Percentiles rank a stretch among this genome's conserved stretches.
phyloP scores from a whole-genome alignment of 2,113 vertebrate genomes.

The Lophius piscatorius region DNA sequence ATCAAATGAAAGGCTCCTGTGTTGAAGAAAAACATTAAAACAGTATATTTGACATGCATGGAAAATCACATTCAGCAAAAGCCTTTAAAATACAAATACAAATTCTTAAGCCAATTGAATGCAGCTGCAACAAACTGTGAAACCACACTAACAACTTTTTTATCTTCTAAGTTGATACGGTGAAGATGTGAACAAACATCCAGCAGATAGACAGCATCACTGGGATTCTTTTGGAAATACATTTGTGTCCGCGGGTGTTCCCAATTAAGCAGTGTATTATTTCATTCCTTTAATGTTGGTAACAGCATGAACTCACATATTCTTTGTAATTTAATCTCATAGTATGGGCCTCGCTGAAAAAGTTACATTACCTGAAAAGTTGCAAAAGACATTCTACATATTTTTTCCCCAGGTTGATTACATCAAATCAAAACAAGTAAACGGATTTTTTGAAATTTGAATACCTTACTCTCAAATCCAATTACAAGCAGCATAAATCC shows the following conservation, averaged over 20 bases:
- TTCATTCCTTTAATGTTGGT: too few species aligned
- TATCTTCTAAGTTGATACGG: neutral
- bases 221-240: neutral
- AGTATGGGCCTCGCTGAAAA: too few species aligned
- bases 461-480: too few species aligned
- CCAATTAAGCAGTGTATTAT: too few species aligned
- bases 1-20: slow-evolving; percentile 44
- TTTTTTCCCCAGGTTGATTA: too few species aligned
- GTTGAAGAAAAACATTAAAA: slow-evolving; percentile 15
- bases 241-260: neutral
- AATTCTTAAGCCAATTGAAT: neutral
- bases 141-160: neutral
- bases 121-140: neutral
- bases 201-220: neutral
- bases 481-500: too few species aligned
- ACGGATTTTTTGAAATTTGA: too few species aligned
- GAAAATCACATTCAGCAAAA: neutral
- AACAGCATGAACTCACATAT: too few species aligned
- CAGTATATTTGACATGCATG: neutral
- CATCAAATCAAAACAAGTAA: neutral
- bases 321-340: too few species aligned
- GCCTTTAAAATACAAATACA: neutral
- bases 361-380: too few species aligned
- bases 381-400: too few species aligned
- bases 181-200: neutral